These are phyloP conservation scores for Laodelphax striatellus DNA, from an alignment of 1,140 invertebrate genomes.

Conservation along the genomic window DNA sequence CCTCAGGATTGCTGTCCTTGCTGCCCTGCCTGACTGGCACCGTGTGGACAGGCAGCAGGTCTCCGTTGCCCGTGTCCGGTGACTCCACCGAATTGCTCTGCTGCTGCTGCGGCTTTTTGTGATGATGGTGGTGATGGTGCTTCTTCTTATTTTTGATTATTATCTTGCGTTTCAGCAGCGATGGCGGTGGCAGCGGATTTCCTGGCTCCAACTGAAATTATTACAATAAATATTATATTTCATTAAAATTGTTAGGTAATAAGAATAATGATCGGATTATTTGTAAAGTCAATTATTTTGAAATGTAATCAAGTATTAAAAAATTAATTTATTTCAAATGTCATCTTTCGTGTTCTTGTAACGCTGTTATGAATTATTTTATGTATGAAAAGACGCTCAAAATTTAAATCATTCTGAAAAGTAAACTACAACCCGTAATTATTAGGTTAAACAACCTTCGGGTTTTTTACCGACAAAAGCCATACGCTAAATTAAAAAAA, in stretches of 20 bases:
- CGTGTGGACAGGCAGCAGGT: slow-evolving; percentile 45
- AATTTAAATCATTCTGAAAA: too few species aligned
- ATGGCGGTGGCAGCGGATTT: slow-evolving; percentile 75
- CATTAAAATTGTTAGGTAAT: background rate
- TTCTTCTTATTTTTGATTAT: slow-evolving; percentile 99
- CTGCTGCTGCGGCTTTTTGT: slow-evolving; percentile 30
- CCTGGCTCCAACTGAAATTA: slow-evolving; percentile 53
- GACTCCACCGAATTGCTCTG: slow-evolving; percentile 21
- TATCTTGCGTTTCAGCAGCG: slow-evolving; percentile 76
- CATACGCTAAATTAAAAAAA: too few species aligned
- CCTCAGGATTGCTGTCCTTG: slow-evolving; percentile 45
- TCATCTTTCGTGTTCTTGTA: too few species aligned
- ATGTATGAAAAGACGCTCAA: too few species aligned
- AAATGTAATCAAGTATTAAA: too few species aligned
- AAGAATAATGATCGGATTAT: background rate
- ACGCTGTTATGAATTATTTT: too few species aligned
- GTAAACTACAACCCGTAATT: too few species aligned
- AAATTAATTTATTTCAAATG: too few species aligned
- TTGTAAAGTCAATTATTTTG: too few species aligned
- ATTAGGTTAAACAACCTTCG: too few species aligned
- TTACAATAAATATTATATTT: background rate
- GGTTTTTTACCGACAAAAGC: too few species aligned
- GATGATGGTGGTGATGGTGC: slow-evolving; percentile 68
- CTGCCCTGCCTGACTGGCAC: slow-evolving; percentile 49
- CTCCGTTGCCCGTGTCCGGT: slow-evolving; percentile 44